Evolutionary conservation across 2,113 vertebrate genomes (phyloP), one percentile per base, ranked within the genome.

Genomic region (Sebastes schlegelii): DNA sequence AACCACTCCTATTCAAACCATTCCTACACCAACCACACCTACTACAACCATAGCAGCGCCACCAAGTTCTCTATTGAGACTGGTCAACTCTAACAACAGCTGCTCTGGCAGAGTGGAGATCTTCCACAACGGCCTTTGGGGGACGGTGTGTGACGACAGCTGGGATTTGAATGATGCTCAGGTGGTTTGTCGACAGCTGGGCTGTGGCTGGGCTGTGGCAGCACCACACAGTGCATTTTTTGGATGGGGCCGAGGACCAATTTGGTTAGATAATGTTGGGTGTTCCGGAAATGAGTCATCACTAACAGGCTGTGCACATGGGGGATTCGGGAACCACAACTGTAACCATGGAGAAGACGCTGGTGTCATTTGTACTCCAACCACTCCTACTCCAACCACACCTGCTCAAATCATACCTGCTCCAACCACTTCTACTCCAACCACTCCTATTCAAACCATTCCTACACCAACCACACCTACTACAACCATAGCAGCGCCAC

Each of bases 31-130:
- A 34, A 34, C 34, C 34, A 34, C 34, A 34, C 34, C 34, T 34
- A 34, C 34, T 34, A 34, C 34, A 34, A 34, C 34, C 34, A 34
- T 34, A 34, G 34, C 34, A 34, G 34, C 34, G 4, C 34, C 34
- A 34, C 34, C 34, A 34, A 45, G 8, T 17, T 7, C n/a, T 26
- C 11, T 19, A 8, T 42, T 77, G 21, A 68, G 64, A 6, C 57
- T 79, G 2, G 45, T 62, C 26, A 43, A 62, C 66, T 46, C 64
- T 4, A n/a, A 12, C 4, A 71, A 23, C 7, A 5, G 2, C 14
- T 77, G 75, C 52, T 77, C 52, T 34, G 75, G 63, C 42, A 77
- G 63, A 57, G 51, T 77, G n/a, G 74, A 78, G 65, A 6, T 78
- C 54, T 60, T 60, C 52, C 8, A 40, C 1, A 23, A 52, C 0